Percentiles rank a stretch among this genome's conserved stretches.
Evolutionary conservation across 2,113 vertebrate species (phyloP).

Genomic region (Onychostoma macrolepis): DNA sequence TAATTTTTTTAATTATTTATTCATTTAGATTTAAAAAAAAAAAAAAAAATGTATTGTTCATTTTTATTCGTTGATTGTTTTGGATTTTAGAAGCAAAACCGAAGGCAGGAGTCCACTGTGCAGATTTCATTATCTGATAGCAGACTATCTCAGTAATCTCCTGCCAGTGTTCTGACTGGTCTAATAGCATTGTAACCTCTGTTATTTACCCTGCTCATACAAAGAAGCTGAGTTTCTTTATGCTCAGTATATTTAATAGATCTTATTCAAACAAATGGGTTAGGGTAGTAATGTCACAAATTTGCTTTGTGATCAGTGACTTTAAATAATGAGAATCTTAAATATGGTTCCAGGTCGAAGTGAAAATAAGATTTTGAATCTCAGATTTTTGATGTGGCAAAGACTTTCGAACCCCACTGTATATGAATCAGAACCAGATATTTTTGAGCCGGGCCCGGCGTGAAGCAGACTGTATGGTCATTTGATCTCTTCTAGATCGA

Average conservation of each 20-base stretch:
- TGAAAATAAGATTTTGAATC: not conserved
- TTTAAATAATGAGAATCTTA: not conserved
- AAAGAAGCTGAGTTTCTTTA: not conserved
- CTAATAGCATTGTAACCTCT: not conserved
- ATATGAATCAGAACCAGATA: not conserved
- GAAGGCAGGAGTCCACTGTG: not conserved
- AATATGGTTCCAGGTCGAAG: not conserved
- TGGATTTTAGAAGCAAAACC: not conserved
- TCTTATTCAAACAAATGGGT: not conserved
- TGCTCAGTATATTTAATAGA: not conserved
- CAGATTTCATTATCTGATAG: conserved; percentile 30
- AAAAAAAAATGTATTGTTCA: too few relatives aligned
- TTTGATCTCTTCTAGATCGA: conserved; percentile 26
- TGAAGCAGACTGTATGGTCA: not conserved
- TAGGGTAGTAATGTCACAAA: not conserved
- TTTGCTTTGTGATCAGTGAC: not conserved
- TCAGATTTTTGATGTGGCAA: not conserved
- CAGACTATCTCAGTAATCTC: not conserved
- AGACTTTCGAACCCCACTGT: not conserved
- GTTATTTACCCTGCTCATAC: not conserved
- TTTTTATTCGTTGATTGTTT: not conserved
- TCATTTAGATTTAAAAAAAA: not conserved
- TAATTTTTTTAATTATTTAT: too few relatives aligned
- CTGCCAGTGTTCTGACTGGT: not conserved
- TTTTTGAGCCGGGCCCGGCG: not conserved